A percentile compares a stretch with the other conserved stretches of the same genome.
These are phyloP conservation scores for Helogale parvula DNA, from an alignment of 2,113 vertebrate species.

Conservation along the genomic window DNA sequence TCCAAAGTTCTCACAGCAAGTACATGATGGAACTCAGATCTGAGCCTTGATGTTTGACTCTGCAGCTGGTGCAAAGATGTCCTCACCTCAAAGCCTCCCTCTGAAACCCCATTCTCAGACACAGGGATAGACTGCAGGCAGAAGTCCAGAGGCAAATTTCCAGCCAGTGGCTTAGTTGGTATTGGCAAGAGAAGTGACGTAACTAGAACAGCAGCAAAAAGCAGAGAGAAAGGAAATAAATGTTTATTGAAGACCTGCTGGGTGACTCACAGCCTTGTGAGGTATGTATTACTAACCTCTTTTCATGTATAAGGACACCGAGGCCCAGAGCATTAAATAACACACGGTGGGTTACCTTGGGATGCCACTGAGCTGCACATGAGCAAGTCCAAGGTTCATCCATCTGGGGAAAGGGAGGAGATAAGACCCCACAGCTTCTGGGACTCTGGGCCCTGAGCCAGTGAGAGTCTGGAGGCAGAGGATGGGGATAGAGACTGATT, in stretches of 20 bases:
- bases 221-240: background rate
- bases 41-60: background rate
- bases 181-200: background rate
- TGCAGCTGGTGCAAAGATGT: background rate
- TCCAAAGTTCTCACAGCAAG: background rate
- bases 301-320: background rate
- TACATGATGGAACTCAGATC: background rate
- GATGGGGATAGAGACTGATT: background rate
- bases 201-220: background rate
- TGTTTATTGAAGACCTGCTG: background rate
- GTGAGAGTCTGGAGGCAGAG: background rate
- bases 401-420: background rate
- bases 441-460: background rate
- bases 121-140: background rate
- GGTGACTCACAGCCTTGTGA: background rate
- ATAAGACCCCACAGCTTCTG: background rate
- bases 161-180: background rate
- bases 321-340: background rate
- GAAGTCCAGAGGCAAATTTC: constrained; percentile 4
- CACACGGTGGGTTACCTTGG: background rate
- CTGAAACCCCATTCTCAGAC: background rate
- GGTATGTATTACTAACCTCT: background rate
- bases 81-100: background rate
- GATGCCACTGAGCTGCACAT: background rate
- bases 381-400: background rate